These are phyloP conservation scores for Epinephelus cyanopodus DNA, from an alignment of 2,113 vertebrate genomes.

Conservation along the genomic window DNA sequence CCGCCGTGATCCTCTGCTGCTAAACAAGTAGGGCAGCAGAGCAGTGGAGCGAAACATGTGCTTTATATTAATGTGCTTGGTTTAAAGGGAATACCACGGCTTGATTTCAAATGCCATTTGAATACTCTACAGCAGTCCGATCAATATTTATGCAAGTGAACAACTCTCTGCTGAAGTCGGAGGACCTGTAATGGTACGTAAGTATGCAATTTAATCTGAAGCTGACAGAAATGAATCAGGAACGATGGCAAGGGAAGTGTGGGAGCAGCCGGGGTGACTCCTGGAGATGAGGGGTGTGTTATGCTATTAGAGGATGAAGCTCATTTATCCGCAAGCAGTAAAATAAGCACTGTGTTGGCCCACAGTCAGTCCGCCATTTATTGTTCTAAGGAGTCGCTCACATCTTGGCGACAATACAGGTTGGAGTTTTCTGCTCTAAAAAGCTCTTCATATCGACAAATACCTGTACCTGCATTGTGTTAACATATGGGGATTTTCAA, in stretches of 20 bases:
- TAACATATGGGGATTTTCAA: slow-evolving; percentile 11
- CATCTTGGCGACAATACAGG: slow-evolving; percentile 4
- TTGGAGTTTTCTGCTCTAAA: slow-evolving; percentile 26
- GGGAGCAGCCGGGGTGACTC: slow-evolving; percentile 16
- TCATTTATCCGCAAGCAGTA: slow-evolving; percentile 37
- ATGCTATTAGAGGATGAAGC: slow-evolving; percentile 39
- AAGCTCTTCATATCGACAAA: slow-evolving; percentile 25
- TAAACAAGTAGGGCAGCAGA: slow-evolving; percentile 55
- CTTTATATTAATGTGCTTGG: slow-evolving; percentile 44
- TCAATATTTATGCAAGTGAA: slow-evolving; percentile 65
- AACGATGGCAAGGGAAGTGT: slow-evolving; percentile 25
- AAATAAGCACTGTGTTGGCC: slow-evolving; percentile 18
- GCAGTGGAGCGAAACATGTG: slow-evolving; percentile 40
- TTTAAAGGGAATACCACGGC: slow-evolving; percentile 33
- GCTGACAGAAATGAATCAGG: slow-evolving; percentile 41
- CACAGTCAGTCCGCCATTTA: slow-evolving; percentile 18
- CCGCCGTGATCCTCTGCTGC: slow-evolving; percentile 44
- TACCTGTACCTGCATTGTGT: background rate
- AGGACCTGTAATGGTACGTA: slow-evolving; percentile 41
- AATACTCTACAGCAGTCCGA: slow-evolving; percentile 41
- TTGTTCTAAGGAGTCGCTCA: slow-evolving; percentile 27
- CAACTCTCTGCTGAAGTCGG: slow-evolving; percentile 46
- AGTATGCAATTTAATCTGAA: slow-evolving; percentile 55
- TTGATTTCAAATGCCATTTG: slow-evolving; percentile 48
- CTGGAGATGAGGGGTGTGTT: slow-evolving; percentile 36